These are phyloP conservation scores for Peromyscus nudipes DNA, from an alignment of 2,797 vertebrate species.

Conservation along the genomic window DNA sequence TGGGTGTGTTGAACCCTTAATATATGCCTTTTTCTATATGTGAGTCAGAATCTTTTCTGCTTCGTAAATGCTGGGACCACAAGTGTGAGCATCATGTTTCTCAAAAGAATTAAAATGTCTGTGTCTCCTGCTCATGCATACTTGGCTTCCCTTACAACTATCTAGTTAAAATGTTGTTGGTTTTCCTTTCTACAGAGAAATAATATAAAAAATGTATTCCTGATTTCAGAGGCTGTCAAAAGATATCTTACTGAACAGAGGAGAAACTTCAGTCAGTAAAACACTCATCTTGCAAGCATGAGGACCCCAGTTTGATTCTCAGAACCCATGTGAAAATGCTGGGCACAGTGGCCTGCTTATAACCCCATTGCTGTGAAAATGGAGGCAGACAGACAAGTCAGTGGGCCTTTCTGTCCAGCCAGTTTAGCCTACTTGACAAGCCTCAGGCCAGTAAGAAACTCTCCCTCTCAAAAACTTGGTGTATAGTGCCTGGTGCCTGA, in stretches of 20 bases:
- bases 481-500: not conserved
- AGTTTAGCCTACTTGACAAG: not conserved
- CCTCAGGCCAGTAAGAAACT: not conserved
- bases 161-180: conserved; percentile 19
- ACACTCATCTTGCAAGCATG: not conserved
- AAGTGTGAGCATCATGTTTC: not conserved
- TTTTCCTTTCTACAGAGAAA: conserved; percentile 32
- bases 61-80: not conserved
- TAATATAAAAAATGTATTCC: conserved; percentile 7
- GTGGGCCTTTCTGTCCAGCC: too few species aligned
- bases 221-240: conserved; percentile 35
- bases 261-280: not conserved
- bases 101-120: not conserved
- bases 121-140: conserved; percentile 15
- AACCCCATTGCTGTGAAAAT: not conserved
- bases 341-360: not conserved
- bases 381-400: not conserved
- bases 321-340: not conserved
- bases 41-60: not conserved
- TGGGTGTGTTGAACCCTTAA: not conserved
- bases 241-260: not conserved
- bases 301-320: not conserved
- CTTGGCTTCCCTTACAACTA: not conserved
- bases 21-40: not conserved
- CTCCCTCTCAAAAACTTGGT: not conserved